Evolutionary conservation across 2,113 vertebrate genomes (phyloP).

Genomic region (Martes martes): DNA sequence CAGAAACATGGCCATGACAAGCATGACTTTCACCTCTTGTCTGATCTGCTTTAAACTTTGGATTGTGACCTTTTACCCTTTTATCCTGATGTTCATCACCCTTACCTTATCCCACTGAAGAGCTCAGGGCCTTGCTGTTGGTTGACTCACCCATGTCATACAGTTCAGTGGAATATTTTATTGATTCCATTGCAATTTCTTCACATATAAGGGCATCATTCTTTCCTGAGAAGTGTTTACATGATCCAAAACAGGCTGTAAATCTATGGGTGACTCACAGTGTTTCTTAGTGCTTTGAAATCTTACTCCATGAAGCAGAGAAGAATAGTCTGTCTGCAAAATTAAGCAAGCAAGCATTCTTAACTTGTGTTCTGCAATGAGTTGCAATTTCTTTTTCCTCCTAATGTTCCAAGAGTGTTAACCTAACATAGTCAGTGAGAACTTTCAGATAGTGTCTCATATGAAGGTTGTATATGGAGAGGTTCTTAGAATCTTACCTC

Average conservation of each 20-base stretch:
- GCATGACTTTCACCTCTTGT: background rate
- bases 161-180: background rate
- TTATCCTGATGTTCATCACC: background rate
- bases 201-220: background rate
- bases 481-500: background rate
- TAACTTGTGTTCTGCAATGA: background rate
- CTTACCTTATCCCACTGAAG: background rate
- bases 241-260: background rate
- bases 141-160: background rate
- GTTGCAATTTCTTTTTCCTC: background rate
- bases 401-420: background rate
- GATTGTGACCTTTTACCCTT: background rate
- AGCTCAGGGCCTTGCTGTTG: background rate
- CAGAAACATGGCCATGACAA: background rate
- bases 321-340: background rate
- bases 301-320: background rate
- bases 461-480: background rate
- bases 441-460: constrained; percentile 18
- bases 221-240: background rate
- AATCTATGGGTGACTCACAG: background rate
- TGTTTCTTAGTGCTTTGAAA: background rate
- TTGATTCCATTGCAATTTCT: background rate
- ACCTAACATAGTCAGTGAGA: background rate
- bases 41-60: background rate
- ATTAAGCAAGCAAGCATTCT: background rate